Conservation (phyloP, 2,797 vertebrate genomes). For the Oreochromis grahami region DNA sequence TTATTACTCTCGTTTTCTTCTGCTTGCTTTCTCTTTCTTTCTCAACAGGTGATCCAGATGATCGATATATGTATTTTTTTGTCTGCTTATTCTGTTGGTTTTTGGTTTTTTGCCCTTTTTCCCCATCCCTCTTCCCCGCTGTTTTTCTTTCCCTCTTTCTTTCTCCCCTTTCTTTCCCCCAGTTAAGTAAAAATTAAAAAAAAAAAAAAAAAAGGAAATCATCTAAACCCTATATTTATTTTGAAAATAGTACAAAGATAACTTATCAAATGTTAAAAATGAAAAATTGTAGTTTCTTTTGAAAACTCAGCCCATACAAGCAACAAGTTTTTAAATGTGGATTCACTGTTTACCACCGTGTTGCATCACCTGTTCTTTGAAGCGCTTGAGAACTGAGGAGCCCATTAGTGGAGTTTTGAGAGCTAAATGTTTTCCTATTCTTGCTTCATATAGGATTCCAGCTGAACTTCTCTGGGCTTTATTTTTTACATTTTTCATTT, state of each 20-base stretch:
- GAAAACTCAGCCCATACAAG: not conserved
- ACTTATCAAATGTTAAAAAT: not conserved
- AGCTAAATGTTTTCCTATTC: not conserved
- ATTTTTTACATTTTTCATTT: not conserved
- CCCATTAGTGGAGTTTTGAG: not conserved
- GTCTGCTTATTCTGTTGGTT: too few relatives aligned
- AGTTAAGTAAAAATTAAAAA: too few relatives aligned
- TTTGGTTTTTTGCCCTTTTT: too few relatives aligned
- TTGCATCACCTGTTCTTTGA: not conserved
- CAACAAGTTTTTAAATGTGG: not conserved
- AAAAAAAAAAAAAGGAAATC: too few relatives aligned
- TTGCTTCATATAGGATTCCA: not conserved
- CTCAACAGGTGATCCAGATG: too few relatives aligned
- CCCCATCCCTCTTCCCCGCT: too few relatives aligned
- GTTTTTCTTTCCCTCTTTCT: too few relatives aligned
- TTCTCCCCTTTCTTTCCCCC: too few relatives aligned
- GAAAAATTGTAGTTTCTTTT: not conserved
- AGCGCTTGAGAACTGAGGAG: not conserved
- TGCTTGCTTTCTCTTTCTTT: too few relatives aligned
- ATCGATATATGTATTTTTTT: too few relatives aligned
- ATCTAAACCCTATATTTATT: not conserved
- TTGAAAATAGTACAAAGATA: not conserved
- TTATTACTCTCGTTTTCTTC: too few relatives aligned
- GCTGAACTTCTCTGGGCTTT: not conserved
- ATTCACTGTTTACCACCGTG: not conserved